A percentile compares a stretch with the other conserved stretches of the same genome.
Conservation (phyloP, 2,113 vertebrate genomes). For the Chelonoidis abingdonii region DNA sequence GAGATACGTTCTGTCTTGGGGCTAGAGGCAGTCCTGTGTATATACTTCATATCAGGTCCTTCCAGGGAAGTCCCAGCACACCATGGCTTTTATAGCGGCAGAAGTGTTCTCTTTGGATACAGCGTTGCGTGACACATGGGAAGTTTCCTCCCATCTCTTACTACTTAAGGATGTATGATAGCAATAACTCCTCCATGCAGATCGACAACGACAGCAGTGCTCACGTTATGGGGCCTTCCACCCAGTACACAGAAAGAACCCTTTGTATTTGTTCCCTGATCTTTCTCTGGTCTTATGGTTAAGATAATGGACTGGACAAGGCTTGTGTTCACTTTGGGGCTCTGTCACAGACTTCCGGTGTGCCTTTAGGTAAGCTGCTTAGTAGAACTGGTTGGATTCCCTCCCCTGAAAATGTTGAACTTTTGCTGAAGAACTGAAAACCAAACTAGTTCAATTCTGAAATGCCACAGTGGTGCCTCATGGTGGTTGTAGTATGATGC, state of each 20-base stretch:
- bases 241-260: not conserved
- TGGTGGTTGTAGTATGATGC: no score
- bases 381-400: not conserved
- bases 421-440: no score
- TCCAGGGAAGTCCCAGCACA: not conserved
- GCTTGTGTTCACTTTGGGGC: not conserved
- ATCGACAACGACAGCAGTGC: not conserved
- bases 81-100: not conserved
- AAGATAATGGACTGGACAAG: not conserved
- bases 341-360: not conserved
- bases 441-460: no score
- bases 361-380: not conserved
- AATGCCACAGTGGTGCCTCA: not conserved
- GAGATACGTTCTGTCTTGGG: not conserved
- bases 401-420: no score
- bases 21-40: not conserved
- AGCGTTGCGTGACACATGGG: not conserved
- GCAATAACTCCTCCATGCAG: not conserved
- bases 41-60: not conserved
- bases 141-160: not conserved
- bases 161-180: not conserved
- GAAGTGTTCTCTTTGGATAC: not conserved
- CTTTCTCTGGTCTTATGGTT: not conserved
- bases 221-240: not conserved
- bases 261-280: not conserved